A percentile compares a stretch with the other conserved stretches of the same genome.
Conservation (phyloP, 1,140 invertebrate species). For the Zophobas morio region DNA sequence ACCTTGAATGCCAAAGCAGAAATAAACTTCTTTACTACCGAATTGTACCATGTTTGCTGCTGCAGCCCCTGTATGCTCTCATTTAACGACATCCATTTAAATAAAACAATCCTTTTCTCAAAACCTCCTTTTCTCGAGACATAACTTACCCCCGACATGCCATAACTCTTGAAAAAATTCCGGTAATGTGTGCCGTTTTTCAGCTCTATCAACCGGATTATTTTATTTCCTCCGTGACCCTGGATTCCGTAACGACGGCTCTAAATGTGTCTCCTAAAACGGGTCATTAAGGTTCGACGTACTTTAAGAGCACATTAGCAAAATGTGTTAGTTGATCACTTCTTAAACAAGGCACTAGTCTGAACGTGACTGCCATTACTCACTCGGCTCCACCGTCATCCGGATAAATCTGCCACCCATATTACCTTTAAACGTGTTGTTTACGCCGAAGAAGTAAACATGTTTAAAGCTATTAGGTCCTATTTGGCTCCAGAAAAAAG, state of each 20-base stretch:
- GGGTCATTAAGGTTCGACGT: constrained; percentile 36
- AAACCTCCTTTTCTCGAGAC: no score
- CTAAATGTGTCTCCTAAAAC: constrained; percentile 29
- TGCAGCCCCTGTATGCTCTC: no score
- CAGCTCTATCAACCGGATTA: constrained; percentile 9
- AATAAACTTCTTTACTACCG: no score
- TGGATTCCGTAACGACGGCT: constrained; percentile 4
- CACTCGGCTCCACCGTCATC: not conserved
- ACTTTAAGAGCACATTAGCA: constrained; percentile 34
- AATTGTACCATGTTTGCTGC: no score
- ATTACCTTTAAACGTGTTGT: constrained; percentile 33
- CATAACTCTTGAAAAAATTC: not conserved
- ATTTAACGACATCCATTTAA: no score
- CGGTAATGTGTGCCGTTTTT: constrained; percentile 12
- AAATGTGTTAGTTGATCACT: constrained; percentile 41
- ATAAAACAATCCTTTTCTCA: no score
- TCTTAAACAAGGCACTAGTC: constrained; percentile 26
- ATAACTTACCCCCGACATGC: no score
- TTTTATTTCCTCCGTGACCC: constrained; percentile 8
- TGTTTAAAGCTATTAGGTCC: constrained; percentile 16
- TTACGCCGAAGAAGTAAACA: constrained; percentile 30
- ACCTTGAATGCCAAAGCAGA: no score
- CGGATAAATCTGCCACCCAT: constrained; percentile 11
- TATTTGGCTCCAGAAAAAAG: not conserved
- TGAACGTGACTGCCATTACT: constrained; percentile 36